Percentiles rank a stretch among this genome's conserved stretches.
phyloP scores from a whole-genome alignment of 2,888 invertebrate genomes.

The Archaeoteleia sp. region DNA sequence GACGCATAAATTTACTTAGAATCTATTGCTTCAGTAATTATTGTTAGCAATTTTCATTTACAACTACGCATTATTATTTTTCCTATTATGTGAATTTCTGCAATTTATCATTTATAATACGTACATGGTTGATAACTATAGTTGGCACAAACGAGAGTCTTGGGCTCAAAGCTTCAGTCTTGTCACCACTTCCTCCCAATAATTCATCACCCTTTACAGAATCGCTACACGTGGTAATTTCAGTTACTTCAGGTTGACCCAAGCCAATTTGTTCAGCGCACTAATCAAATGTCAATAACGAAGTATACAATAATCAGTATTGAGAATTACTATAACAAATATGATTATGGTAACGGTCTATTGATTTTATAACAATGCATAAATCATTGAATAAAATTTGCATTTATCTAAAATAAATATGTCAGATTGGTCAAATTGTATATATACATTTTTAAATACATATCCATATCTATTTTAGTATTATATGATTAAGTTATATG shows the following conservation, averaged over 20 bases:
- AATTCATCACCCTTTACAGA: conserved; percentile 80
- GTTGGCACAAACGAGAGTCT: conserved; percentile 84
- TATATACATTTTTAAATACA: too few species aligned
- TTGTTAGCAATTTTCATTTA: not conserved
- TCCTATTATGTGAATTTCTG: too few species aligned
- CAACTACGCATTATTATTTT: not conserved
- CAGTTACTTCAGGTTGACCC: conserved; percentile 78
- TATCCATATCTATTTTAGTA: too few species aligned
- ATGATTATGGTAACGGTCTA: too few species aligned
- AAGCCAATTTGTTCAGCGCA: conserved; percentile 80
- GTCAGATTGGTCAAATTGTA: too few species aligned
- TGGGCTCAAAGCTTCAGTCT: conserved; percentile 81
- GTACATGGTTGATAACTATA: conserved; percentile 82
- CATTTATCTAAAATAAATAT: too few species aligned
- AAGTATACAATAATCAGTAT: too few species aligned
- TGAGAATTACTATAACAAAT: not conserved
- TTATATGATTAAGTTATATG: too few species aligned
- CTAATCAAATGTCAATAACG: too few species aligned
- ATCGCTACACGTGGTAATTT: conserved; percentile 77
- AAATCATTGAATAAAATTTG: too few species aligned
- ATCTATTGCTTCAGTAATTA: conserved; percentile 1
- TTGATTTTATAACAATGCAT: too few species aligned
- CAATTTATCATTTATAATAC: conserved; percentile 50
- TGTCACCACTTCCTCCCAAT: conserved; percentile 83
- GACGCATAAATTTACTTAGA: not conserved